Evolutionary conservation across 2,113 vertebrate species (phyloP), one percentile per base, ranked within the genome.

Genomic region (Phrynosoma platyrhinos): DNA sequence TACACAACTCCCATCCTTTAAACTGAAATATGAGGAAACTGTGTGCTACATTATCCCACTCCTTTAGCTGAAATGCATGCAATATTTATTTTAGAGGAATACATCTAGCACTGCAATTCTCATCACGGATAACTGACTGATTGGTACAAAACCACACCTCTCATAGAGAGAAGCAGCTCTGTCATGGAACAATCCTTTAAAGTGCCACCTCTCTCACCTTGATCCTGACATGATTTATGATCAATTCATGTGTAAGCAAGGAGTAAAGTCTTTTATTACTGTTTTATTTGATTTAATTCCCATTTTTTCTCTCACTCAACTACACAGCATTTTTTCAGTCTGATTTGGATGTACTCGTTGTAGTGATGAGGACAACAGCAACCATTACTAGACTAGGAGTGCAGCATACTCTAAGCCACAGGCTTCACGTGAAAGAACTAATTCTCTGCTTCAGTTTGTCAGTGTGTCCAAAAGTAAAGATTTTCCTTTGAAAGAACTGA

Each of bases 401-500:
- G 30, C 3, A 78, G 23, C 16, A 16, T 83, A 94, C 90, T 94
- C 94, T 91, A 90, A 93, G 91, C 78, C 53, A 91, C 84, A 58
- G 89, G 89, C 85, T 80, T 82, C 42, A 16, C 79, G 42, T 36
- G 80, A 88, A 94, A 88, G 90, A 74, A 90, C 62, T 84, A 93
- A 84, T 84, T 89, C 89, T 82, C 76, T 79, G 84, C 88, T 89
- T 90, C 87, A 89, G 87, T 88, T 89, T 84, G 52, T 79, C 10
- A 40, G 32, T 23, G 52, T 82, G 3, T 90, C 75, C 85, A 82
- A 93, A 92, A 18, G 58, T 88, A 84, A 85, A 79, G 87, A 94
- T 93, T 90, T 55, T 88, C 88, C 85, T 91, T 87, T 91, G 93
- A 94, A 88, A 89, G 89, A 92, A 88, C 69, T 52, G 87, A 93